A percentile compares a stretch with the other conserved stretches of the same genome.
Conservation (phyloP, 2,888 invertebrate genomes). For the Xestoiulus laeticollis region DNA sequence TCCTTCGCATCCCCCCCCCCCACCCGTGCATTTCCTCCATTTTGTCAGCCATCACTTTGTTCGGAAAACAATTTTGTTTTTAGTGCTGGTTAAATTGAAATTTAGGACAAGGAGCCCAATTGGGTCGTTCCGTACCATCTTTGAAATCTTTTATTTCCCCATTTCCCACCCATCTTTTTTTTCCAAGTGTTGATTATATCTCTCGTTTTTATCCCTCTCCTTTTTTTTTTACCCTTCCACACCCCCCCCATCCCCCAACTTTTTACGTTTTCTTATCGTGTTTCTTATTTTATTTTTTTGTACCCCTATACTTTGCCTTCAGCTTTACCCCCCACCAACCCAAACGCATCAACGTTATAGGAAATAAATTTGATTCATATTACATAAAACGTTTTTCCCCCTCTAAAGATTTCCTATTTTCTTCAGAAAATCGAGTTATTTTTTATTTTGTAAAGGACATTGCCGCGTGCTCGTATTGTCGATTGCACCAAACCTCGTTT, state of each 20-base stretch:
- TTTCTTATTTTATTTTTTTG: background rate
- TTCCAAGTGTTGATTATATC: constrained; percentile 33
- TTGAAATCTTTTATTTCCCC: background rate
- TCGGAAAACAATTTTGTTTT: constrained; percentile 29
- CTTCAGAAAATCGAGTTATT: constrained; percentile 36
- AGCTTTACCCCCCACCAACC: background rate
- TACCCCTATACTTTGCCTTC: background rate
- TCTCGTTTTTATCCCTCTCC: background rate
- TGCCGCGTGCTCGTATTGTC: background rate
- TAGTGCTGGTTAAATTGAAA: constrained; percentile 37
- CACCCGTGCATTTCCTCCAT: background rate
- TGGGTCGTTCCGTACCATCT: constrained; percentile 29
- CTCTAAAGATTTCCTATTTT: constrained; percentile 38
- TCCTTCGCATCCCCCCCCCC: too few species aligned
- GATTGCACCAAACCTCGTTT: background rate
- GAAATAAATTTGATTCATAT: constrained; percentile 40
- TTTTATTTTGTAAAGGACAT: background rate
- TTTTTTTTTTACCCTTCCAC: background rate
- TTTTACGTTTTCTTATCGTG: background rate
- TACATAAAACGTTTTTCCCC: constrained; percentile 40
- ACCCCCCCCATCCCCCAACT: background rate
- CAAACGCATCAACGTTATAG: constrained; percentile 32
- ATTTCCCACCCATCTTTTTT: background rate
- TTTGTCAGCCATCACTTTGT: constrained; percentile 37
- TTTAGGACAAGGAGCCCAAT: constrained; percentile 24